Conservation (phyloP, 2,888 invertebrate species). For the Limnephilus rhombicus region DNA sequence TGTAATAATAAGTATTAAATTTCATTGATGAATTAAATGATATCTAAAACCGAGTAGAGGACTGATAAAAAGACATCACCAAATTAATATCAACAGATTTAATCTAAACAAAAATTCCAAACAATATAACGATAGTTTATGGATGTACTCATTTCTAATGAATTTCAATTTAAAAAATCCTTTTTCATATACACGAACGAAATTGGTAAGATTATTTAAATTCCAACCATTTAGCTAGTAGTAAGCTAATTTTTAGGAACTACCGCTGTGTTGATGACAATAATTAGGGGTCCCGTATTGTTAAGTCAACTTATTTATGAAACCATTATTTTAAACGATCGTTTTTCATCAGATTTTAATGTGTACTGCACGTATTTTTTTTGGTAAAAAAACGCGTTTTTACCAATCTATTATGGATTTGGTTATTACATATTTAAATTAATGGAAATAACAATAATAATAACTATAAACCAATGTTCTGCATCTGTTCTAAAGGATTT, state of each 20-base stretch:
- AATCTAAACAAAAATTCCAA: neutral
- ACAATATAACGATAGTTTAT: neutral
- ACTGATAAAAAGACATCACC: neutral
- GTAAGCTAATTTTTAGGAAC: neutral
- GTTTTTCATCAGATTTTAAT: conserved; percentile 8
- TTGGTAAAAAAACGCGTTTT: neutral
- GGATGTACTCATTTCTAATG: neutral
- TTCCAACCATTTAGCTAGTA: neutral
- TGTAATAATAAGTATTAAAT: neutral
- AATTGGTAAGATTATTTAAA: neutral
- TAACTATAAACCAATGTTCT: neutral
- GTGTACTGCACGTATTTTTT: neutral
- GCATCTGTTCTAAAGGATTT: neutral
- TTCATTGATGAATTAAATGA: neutral
- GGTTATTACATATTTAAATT: too few relatives aligned
- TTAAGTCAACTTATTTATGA: conserved; percentile 62
- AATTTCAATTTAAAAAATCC: neutral
- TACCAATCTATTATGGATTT: neutral
- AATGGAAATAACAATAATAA: too few relatives aligned
- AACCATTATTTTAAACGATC: conserved; percentile 62
- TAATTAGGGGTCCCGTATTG: conserved; percentile 10
- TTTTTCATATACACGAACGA: neutral
- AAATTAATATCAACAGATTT: neutral
- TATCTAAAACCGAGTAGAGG: neutral
- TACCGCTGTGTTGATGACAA: neutral